Conservation (phyloP, 35 echinoderm and acorn worm genomes). For the Hemicentrotus pulcherrimus region DNA sequence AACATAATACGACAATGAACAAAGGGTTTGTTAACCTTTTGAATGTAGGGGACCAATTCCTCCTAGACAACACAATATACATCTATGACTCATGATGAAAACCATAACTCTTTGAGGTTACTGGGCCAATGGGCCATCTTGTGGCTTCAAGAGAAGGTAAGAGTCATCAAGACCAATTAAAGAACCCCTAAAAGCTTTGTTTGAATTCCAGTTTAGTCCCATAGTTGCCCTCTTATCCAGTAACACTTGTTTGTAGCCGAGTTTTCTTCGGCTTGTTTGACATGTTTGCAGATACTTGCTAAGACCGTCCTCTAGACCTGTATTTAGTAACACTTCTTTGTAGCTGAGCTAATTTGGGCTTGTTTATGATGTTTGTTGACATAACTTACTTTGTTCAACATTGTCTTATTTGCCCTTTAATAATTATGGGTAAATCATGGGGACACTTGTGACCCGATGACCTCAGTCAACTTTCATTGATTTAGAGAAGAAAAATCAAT, state of each 20-base stretch:
- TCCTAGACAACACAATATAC: background rate
- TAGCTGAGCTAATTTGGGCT: background rate
- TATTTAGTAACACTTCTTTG: background rate
- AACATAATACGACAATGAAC: no score
- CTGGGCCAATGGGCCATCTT: background rate
- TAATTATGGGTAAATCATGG: no score
- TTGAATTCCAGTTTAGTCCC: background rate
- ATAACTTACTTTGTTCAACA: background rate
- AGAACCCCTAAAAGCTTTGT: background rate
- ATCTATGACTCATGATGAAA: conserved; percentile 9
- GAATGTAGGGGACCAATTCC: background rate
- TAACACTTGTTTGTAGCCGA: background rate
- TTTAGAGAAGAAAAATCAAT: no score
- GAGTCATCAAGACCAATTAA: conserved; percentile 12
- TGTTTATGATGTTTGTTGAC: background rate
- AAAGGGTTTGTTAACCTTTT: no score
- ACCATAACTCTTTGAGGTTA: background rate
- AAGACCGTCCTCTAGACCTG: background rate
- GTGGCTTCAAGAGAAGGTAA: background rate
- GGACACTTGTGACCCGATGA: no score
- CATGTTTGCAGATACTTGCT: background rate
- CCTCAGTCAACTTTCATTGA: no score
- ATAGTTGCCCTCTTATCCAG: background rate
- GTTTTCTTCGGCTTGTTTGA: background rate
- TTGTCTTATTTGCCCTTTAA: background rate